These are phyloP conservation scores for Eustalomyia histrio DNA, from an alignment of 2,888 invertebrate species.

Conservation along the genomic window DNA sequence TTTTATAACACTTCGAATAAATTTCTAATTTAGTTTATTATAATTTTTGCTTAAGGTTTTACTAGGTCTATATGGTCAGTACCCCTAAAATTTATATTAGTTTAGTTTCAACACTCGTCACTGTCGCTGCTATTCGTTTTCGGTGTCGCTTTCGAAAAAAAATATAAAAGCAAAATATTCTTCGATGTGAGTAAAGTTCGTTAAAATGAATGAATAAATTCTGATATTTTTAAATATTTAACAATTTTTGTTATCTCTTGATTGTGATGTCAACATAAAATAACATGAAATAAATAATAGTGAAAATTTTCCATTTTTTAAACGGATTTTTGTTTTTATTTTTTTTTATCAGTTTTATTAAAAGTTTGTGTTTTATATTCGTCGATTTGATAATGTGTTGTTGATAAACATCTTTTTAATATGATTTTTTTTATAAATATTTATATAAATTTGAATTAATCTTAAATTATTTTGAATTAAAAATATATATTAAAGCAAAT, in stretches of 20 bases:
- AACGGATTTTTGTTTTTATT: no score
- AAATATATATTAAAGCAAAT: no score
- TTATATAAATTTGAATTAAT: background rate
- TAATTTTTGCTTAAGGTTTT: slow-evolving; percentile 17
- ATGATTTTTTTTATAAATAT: background rate
- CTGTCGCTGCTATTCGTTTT: slow-evolving; percentile 15
- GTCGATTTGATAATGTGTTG: background rate
- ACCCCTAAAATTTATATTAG: slow-evolving; percentile 39
- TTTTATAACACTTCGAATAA: slow-evolving; percentile 18
- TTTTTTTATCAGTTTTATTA: background rate
- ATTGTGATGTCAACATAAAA: background rate
- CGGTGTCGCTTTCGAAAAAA: background rate
- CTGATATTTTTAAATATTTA: background rate
- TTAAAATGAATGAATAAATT: background rate
- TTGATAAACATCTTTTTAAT: no score
- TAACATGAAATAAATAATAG: background rate
- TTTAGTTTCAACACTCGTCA: slow-evolving; percentile 48
- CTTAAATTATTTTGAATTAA: no score
- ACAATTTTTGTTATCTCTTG: background rate
- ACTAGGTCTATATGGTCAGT: slow-evolving; percentile 52
- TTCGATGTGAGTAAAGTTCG: slow-evolving; percentile 48
- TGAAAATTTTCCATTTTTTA: background rate
- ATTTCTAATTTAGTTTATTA: slow-evolving; percentile 13
- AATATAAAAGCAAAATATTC: background rate
- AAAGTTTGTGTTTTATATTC: background rate